Evolutionary conservation across 2,888 invertebrate genomes (phyloP), one percentile per base, ranked within the genome.

Genomic region (Blomia tropicalis): DNA sequence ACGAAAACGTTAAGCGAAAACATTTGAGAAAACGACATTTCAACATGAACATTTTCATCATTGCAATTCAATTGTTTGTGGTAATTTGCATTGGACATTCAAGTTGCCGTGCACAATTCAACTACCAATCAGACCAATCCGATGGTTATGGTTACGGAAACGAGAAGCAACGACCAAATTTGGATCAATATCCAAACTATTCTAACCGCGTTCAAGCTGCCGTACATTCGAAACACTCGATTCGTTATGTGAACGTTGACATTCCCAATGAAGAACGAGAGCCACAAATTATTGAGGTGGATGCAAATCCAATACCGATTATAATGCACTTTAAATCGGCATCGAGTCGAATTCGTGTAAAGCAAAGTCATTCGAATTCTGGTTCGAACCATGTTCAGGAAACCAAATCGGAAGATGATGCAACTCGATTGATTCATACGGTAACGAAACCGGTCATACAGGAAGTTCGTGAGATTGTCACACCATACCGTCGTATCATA

Each of bases 271-370:
- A 56, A 5, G 25, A 27, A 31, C 25, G 2, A 11, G 56, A 56
- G 29, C 56, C 56, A n/a, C 29, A 56, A n/a, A 56, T 56, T 14
- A 56, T 56, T 36, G 56, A 56, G 23, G 56, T 56, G 17, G 56
- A 30, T 5, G 56, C 56, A 14, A 56, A 25, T 31, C 29, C 56
- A 2, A 19, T 56, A 25, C 56, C 56, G 11, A 27, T 56, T 2
- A 23, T 56, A 19, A 56, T 56, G 56, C 56, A 56, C 25, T 56
- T 56, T 11, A 56, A 56, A 25, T 56, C 56, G 1, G 56, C 56
- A 19, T 56, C 56, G n/a, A 56, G 56, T 56, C 56, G 56, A 31
- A 27, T 56, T 27, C 56, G 29, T 19, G n/a, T 56, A 19, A 11
- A 56, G 29, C 56, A 56, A 25, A 32, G n/a, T 4, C 56, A 56